Base-by-base conservation (phyloP, 2,797 vertebrate species). In the Darevskia mixta region DNA sequence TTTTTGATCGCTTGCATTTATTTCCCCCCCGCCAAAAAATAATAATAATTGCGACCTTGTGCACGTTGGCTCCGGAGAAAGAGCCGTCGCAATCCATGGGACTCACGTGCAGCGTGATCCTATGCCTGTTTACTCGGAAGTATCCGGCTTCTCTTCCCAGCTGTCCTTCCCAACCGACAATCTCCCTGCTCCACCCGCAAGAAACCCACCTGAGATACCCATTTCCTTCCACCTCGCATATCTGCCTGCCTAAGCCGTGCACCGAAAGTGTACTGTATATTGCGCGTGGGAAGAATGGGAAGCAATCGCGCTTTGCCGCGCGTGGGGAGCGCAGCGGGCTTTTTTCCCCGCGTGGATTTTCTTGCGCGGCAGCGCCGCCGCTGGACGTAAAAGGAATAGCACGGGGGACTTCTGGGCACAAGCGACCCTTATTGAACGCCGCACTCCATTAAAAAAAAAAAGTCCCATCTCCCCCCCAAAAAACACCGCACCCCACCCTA, bases 311-410 rank as follows among this genome's bases (percentile, higher is more conserved):
- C 1, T 45, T 20, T 11, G 43, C 18, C 67, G 43, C n/a, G 45
- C 6, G 20, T 17, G 71, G 45, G 49, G 55, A 5, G 38, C 79
- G 86, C 86, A 29, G 10, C 25, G 13, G 27, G 3, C 38, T 32
- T 20, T 55, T 55, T 49, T 1, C 3, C 43, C 23, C 43, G 23
- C 23, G 27, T 18, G 38, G 23, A 1, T 9, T 79, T 45, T 8
- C 43, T 83, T 77, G 79, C 61, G 58, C 71, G 43, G 71, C 77
- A 87, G 89, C 82, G 89, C 86, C 82, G 35, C 86, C 6, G 5
- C 82, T 82, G 82, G 89, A 27, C 43, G 5, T 38, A 0, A 3
- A 5, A 1, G 58, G 32, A 41, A 87, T 55, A 15, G 85, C 76
- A 38, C 3, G 23, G 17, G 9, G 35, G 55, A 29, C 3, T 0